These are phyloP conservation scores for Calyptommatus sinebrachiatus DNA, from an alignment of 2,113 vertebrate species.

Conservation along the genomic window DNA sequence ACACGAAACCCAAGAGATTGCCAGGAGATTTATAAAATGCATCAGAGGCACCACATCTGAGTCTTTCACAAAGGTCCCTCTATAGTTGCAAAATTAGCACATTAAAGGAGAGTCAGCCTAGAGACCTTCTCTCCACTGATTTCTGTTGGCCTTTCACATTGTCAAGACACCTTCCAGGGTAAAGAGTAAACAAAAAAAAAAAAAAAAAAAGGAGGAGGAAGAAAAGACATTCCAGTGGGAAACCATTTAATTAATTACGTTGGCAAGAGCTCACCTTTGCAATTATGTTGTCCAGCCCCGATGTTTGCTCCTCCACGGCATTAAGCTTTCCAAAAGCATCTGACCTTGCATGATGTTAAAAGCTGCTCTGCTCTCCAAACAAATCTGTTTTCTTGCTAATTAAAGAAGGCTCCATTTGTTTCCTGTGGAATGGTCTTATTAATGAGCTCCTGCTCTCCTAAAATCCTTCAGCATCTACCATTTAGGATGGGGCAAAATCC, in stretches of 20 bases:
- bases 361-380: conserved; percentile 47
- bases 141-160: background rate
- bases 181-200: background rate
- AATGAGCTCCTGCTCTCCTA: conserved; percentile 38
- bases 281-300: conserved; percentile 30
- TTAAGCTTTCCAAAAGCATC: conserved; percentile 37
- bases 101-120: background rate
- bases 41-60: background rate
- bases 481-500: too few relatives aligned
- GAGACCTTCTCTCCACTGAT: background rate
- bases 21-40: background rate
- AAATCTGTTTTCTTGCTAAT: conserved; percentile 41
- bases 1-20: background rate
- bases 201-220: background rate
- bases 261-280: background rate
- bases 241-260: conserved; percentile 24
- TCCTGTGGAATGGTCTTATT: conserved; percentile 50
- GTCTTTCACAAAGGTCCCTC: background rate
- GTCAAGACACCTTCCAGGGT: background rate
- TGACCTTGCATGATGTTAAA: conserved; percentile 33
- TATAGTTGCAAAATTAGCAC: background rate
- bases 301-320: conserved; percentile 39
- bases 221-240: background rate
- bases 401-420: conserved; percentile 46
- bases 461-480: conserved; percentile 14